These are phyloP conservation scores for Stenodema calcarata DNA, from an alignment of 2,888 invertebrate genomes.

Conservation along the genomic window DNA sequence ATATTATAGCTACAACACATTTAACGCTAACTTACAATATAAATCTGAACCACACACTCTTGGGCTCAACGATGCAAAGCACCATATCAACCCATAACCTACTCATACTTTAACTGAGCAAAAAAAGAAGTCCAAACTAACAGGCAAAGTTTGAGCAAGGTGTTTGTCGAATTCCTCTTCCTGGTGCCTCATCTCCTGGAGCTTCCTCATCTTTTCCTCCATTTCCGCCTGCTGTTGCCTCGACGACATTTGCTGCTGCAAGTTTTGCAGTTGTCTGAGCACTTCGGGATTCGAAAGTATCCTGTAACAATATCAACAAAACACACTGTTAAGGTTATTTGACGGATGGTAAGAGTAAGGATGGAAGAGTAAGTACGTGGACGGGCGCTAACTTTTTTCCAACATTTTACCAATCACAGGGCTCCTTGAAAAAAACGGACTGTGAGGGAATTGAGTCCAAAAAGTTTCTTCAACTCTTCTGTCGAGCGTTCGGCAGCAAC, in stretches of 20 bases:
- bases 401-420: no score
- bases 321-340: constrained; percentile 7
- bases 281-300: constrained; percentile 86
- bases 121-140: constrained; percentile 60
- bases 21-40: neutral
- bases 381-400: no score
- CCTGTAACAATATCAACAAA: constrained; percentile 63
- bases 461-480: no score
- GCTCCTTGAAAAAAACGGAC: no score
- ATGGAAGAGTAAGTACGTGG: neutral
- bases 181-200: constrained; percentile 75
- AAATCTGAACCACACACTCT: neutral
- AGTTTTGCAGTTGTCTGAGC: constrained; percentile 84
- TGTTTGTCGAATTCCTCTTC: constrained; percentile 80
- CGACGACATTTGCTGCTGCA: constrained; percentile 69
- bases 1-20: constrained; percentile 43
- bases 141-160: constrained; percentile 75
- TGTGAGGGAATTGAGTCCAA: no score
- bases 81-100: neutral
- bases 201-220: constrained; percentile 72
- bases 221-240: constrained; percentile 69
- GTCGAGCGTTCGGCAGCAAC: no score
- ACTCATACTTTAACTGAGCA: neutral
- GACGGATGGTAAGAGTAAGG: neutral
- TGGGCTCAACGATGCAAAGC: neutral